Evolutionary conservation across 2,888 invertebrate species (phyloP).

Genomic region (Lepidochitona cinerea): DNA sequence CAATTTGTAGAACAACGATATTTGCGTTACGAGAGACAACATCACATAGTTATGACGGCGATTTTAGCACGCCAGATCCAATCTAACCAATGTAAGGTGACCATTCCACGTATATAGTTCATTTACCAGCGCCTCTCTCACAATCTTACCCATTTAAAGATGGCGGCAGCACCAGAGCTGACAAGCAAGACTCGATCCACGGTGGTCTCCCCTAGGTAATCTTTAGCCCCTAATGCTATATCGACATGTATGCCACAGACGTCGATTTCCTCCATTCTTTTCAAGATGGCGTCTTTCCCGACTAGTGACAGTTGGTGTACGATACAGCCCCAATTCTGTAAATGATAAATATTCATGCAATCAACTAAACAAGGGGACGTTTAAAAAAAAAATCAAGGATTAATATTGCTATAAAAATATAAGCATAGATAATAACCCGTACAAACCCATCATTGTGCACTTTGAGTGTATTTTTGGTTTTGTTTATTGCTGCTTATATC

Average conservation of each 20-base stretch:
- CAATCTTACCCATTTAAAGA: slow-evolving; percentile 67
- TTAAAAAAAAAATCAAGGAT: background rate
- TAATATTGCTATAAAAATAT: no score
- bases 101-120: no score
- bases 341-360: background rate
- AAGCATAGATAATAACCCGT: no score
- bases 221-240: slow-evolving; percentile 49
- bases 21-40: no score
- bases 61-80: no score
- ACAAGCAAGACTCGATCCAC: slow-evolving; percentile 59
- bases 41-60: no score
- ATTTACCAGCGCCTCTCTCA: slow-evolving; percentile 4
- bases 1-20: no score
- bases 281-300: slow-evolving; percentile 62
- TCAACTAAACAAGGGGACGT: background rate
- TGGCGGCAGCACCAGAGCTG: slow-evolving; percentile 66
- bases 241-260: slow-evolving; percentile 50
- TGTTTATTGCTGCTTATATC: no score
- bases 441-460: no score
- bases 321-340: slow-evolving; percentile 63
- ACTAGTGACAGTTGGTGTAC: slow-evolving; percentile 62
- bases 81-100: no score
- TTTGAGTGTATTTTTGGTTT: no score
- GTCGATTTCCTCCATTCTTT: slow-evolving; percentile 55
- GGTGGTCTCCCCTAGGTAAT: slow-evolving; percentile 44